A percentile compares a stretch with the other conserved stretches of the same genome.
phyloP scores from a whole-genome alignment of 2,888 invertebrate species.

The Callimorpha dominula region DNA sequence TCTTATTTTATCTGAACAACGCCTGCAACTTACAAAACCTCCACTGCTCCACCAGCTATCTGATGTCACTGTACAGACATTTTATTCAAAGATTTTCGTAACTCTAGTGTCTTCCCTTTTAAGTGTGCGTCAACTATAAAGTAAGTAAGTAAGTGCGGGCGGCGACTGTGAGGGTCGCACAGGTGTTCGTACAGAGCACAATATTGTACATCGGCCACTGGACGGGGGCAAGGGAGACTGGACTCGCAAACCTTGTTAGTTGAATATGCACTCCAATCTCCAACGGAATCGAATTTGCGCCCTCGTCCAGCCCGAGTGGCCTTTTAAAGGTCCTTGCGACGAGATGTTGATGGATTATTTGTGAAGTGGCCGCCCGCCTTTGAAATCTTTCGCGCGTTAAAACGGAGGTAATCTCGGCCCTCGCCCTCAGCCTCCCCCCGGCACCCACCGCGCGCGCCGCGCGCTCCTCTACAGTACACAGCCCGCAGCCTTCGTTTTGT shows the following conservation, averaged over 20 bases:
- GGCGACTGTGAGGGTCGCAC: not conserved
- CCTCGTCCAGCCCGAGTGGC: constrained; percentile 62
- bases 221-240: constrained; percentile 16
- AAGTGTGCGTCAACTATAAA: constrained; percentile 1
- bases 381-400: constrained; percentile 86
- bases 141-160: not conserved
- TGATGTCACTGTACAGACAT: too few species aligned
- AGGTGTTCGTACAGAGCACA: constrained; percentile 41
- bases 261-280: constrained; percentile 84
- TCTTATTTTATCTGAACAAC: too few species aligned
- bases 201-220: constrained; percentile 33
- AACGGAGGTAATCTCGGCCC: constrained; percentile 83
- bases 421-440: constrained; percentile 48
- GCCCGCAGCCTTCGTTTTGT: constrained; percentile 78
- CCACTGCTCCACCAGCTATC: too few species aligned
- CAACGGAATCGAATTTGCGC: constrained; percentile 78
- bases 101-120: not conserved
- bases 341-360: constrained; percentile 84
- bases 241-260: constrained; percentile 73
- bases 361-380: constrained; percentile 84
- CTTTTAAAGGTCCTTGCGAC: constrained; percentile 69
- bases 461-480: constrained; percentile 61
- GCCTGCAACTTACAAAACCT: too few species aligned
- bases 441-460: constrained; percentile 40
- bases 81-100: not conserved